Evolutionary conservation across 2,113 vertebrate species (phyloP).

Genomic region (Balaeniceps rex): DNA sequence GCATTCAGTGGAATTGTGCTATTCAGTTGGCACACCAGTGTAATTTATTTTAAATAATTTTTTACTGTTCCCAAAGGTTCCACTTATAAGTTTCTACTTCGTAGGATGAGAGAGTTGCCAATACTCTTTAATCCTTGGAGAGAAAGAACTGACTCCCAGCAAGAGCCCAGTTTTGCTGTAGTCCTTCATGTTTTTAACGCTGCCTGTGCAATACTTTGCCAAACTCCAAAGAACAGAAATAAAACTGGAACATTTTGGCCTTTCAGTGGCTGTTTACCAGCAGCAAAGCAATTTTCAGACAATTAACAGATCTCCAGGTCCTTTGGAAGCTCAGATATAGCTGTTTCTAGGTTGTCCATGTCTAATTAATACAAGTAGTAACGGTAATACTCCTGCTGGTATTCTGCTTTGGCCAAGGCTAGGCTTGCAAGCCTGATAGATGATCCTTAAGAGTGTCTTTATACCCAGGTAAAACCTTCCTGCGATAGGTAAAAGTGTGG

Average conservation of each 20-base stretch:
- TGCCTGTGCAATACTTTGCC: not conserved
- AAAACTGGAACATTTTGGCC: slow-evolving; percentile 7
- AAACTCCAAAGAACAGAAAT: not conserved
- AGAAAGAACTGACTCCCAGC: not conserved
- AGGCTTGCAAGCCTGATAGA: not conserved
- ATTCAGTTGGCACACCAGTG: not conserved
- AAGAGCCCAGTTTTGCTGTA: not conserved
- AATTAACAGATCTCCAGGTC: not conserved
- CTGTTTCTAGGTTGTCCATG: not conserved
- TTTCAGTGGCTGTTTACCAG: not conserved
- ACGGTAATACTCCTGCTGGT: not conserved
- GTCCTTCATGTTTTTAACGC: not conserved
- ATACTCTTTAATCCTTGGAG: not conserved
- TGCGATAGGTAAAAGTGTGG: not conserved
- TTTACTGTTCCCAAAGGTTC: not conserved
- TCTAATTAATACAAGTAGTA: not conserved
- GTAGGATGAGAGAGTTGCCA: not conserved
- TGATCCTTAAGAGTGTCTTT: not conserved
- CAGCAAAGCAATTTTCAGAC: not conserved
- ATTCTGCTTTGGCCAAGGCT: not conserved
- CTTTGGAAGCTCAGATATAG: not conserved
- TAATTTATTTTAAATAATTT: not conserved
- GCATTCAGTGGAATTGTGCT: not conserved
- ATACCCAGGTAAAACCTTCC: not conserved
- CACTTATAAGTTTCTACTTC: not conserved